Percentiles rank a stretch among this genome's conserved stretches.
These are phyloP conservation scores for Lithobates sylvaticus DNA, from an alignment of 2,797 vertebrate genomes.

Conservation along the genomic window DNA sequence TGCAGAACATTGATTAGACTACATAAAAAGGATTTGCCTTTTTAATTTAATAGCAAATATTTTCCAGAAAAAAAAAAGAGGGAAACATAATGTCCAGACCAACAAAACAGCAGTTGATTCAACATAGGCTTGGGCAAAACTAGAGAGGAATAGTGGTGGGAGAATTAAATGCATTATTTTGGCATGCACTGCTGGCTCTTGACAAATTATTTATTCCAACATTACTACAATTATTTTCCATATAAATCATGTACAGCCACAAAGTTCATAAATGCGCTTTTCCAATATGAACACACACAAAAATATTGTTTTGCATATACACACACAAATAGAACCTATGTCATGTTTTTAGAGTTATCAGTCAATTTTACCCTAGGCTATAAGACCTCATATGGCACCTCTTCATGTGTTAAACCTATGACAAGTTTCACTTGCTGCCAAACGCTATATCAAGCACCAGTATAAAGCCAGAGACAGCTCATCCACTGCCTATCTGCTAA, in stretches of 20 bases:
- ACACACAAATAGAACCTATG: too few species aligned
- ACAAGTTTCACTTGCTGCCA: too few species aligned
- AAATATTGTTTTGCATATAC: too few species aligned
- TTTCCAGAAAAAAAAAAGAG: constrained; percentile 22
- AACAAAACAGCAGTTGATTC: constrained; percentile 36
- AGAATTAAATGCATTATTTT: constrained; percentile 38
- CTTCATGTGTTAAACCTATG: too few species aligned
- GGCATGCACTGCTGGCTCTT: constrained; percentile 11
- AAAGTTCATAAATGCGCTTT: background rate
- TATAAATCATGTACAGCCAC: background rate
- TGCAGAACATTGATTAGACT: constrained; percentile 46
- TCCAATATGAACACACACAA: too few species aligned
- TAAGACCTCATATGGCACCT: too few species aligned
- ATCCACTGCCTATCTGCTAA: too few species aligned
- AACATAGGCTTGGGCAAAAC: constrained; percentile 49
- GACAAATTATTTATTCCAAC: constrained; percentile 34
- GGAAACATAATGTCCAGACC: constrained; percentile 35
- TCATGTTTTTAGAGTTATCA: too few species aligned
- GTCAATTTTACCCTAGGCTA: too few species aligned
- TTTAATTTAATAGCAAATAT: constrained; percentile 53
- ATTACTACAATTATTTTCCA: background rate
- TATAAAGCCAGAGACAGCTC: too few species aligned
- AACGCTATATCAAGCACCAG: too few species aligned
- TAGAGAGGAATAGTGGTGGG: constrained; percentile 12
- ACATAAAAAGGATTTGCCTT: constrained; percentile 55